Conservation (phyloP, 2,113 vertebrate species). For the Emydocephalus ijimae region DNA sequence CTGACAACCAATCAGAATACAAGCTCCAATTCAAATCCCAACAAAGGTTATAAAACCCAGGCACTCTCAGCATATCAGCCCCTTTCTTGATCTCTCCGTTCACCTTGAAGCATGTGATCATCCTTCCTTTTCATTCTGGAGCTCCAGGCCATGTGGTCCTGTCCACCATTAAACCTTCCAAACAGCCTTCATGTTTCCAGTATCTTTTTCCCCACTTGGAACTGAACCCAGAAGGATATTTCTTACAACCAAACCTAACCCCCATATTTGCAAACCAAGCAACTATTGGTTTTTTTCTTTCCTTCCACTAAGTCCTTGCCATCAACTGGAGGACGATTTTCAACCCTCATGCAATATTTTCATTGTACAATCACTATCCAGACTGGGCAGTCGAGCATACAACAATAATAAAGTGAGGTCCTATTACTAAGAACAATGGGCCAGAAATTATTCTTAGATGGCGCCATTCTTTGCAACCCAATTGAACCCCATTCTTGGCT, state of each 20-base stretch:
- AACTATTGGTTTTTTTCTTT: background rate
- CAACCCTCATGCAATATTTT: slow-evolving; percentile 7
- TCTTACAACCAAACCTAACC: background rate
- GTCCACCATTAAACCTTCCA: too few relatives aligned
- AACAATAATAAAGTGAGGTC: background rate
- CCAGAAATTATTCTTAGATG: background rate
- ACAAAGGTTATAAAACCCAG: too few relatives aligned
- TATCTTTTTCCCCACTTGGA: too few relatives aligned
- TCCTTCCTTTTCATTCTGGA: too few relatives aligned
- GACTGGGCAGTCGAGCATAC: background rate
- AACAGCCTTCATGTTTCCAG: too few relatives aligned
- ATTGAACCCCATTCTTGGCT: background rate
- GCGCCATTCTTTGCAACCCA: background rate
- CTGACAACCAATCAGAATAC: too few relatives aligned
- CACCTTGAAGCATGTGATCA: too few relatives aligned
- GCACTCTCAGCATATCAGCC: too few relatives aligned
- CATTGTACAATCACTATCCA: background rate
- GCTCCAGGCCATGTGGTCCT: too few relatives aligned
- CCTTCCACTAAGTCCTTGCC: background rate
- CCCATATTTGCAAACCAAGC: background rate
- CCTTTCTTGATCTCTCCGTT: too few relatives aligned
- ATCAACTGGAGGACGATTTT: background rate
- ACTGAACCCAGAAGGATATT: too few relatives aligned
- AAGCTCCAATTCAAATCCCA: too few relatives aligned
- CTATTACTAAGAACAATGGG: slow-evolving; percentile 12